Evolutionary conservation across 2,888 invertebrate species (phyloP), one percentile per base, ranked within the genome.

Genomic region (Eilema griseolum): DNA sequence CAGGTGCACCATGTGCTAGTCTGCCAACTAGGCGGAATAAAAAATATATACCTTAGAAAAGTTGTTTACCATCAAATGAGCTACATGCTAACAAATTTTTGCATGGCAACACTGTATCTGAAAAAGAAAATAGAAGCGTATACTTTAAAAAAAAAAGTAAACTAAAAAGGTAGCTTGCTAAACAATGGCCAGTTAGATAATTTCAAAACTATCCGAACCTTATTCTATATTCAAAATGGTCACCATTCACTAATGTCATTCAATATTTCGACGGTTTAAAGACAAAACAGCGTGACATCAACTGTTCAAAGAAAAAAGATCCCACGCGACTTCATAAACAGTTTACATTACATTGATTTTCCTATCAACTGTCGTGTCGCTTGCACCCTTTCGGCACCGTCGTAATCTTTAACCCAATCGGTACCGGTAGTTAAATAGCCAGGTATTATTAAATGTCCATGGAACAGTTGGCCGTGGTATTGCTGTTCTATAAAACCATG

Each of bases 401-500:
- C 20, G 8, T 28, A 28, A 64, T 64, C 46, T 26, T 46, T 41
- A 16, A 46, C 28, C 12, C 37, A 56, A 14, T 63, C 33, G 71
- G 37, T 61, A 66, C 68, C 61, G 65, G 46, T 68, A 41, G 61
- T 68, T 67, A 65, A 62, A 62, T 66, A 41, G 1, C 14, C 12
- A 65, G 46, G 66, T 52, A 52, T 57, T 23, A 66, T 68, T 66
- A 69, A 31, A 65, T 52, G 60, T 31, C 59, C 31, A 65, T 33
- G n/a, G 52, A 31, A 67, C 71, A 37, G 60, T 64, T 67, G 46
- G 14, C 20, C 57, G 37, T 63, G 14, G 59, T 81, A 61, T 69
- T 37, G 62, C 59, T 64, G 80, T 67, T 73, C 85, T 67, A 85
- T 77, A 83, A 83, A 87, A 75, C 83, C 74, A 83, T 26, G 86